Conservation (phyloP, 2,113 vertebrate genomes). For the Dicentrarchus labrax region DNA sequence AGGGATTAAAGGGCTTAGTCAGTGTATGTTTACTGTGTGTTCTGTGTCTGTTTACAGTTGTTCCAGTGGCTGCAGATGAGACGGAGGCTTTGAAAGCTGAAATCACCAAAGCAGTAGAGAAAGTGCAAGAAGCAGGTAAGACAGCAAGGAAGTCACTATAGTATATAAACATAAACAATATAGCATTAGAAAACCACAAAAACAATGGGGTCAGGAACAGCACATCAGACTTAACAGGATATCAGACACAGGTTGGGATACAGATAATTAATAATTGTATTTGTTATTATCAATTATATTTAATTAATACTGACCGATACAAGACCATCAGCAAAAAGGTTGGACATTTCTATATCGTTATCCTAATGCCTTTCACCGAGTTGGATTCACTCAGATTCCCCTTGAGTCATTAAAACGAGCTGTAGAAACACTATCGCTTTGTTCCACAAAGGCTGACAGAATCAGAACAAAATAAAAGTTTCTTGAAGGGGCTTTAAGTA, state of each 20-base stretch:
- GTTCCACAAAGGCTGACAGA: too few species aligned
- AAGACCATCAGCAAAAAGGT: too few species aligned
- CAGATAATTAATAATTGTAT: too few species aligned
- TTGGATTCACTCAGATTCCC: too few species aligned
- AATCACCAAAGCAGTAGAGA: slow-evolving; percentile 97
- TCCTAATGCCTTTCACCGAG: too few species aligned
- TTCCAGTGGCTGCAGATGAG: slow-evolving; percentile 92
- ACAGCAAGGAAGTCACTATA: neutral
- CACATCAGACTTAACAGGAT: neutral
- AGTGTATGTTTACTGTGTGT: slow-evolving; percentile 5
- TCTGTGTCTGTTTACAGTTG: slow-evolving; percentile 81
- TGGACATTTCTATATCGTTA: too few species aligned
- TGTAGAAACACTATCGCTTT: too few species aligned
- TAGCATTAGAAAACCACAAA: neutral
- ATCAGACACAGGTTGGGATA: neutral
- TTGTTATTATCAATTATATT: too few species aligned
- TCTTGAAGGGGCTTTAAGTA: neutral
- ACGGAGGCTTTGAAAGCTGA: slow-evolving; percentile 96
- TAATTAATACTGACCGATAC: too few species aligned
- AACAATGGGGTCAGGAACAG: neutral
- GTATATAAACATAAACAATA: neutral
- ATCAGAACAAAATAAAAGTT: too few species aligned
- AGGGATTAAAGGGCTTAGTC: neutral
- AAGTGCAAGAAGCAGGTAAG: slow-evolving; percentile 96
- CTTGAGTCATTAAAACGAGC: too few species aligned